These are phyloP conservation scores for Acropora tenuis DNA, from an alignment of 64 coral and sea anemone genomes.

Conservation along the genomic window DNA sequence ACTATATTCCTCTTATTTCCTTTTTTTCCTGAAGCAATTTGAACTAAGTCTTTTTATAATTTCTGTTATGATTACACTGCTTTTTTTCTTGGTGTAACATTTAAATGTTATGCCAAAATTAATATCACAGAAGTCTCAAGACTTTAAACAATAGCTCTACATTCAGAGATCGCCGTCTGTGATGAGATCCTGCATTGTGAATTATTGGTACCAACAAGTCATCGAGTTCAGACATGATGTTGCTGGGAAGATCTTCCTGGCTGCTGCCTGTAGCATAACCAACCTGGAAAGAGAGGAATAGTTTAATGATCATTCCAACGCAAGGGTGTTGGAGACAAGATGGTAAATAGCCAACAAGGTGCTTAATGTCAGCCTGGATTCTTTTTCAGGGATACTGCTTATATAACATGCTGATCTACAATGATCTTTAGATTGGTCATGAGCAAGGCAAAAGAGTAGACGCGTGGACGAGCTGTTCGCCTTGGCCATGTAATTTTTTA, in stretches of 20 bases:
- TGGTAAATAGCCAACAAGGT: too few species aligned
- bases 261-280: conserved; percentile 87
- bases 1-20: too few species aligned
- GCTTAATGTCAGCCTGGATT: too few species aligned
- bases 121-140: conserved; percentile 66
- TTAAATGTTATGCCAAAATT: neutral
- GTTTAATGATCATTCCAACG: too few species aligned
- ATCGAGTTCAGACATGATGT: conserved; percentile 80
- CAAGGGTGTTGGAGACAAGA: too few species aligned
- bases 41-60: too few species aligned
- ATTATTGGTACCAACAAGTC: conserved; percentile 81
- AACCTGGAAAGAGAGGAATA: conserved; percentile 43
- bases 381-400: too few species aligned
- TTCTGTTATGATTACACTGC: neutral
- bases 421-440: too few species aligned
- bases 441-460: neutral
- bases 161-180: conserved; percentile 54
- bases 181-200: conserved; percentile 72
- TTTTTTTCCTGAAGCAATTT: too few species aligned
- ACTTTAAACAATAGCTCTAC: conserved; percentile 88
- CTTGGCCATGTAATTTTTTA: neutral
- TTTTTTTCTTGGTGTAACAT: neutral
- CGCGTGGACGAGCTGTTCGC: neutral
- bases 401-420: too few species aligned
- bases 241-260: conserved; percentile 60